Percentiles rank a stretch among this genome's conserved stretches.
phyloP scores from a whole-genome alignment of 1,140 invertebrate genomes.

The Drosophila melanica region DNA sequence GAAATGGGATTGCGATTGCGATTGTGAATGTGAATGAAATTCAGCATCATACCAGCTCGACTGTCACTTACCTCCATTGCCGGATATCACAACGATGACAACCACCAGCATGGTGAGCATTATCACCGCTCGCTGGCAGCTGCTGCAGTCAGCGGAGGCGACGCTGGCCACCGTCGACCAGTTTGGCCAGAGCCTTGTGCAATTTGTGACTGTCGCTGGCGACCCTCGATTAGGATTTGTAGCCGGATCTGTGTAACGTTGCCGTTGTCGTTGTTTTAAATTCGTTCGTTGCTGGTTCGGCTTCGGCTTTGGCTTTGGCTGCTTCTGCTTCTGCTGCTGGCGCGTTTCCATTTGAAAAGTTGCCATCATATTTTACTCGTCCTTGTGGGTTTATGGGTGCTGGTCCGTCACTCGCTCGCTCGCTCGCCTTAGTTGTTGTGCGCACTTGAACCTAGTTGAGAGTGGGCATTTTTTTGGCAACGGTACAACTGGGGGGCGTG shows the following conservation, averaged over 20 bases:
- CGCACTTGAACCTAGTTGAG: constrained; percentile 49
- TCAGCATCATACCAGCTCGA: neutral
- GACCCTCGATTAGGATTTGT: neutral
- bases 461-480: constrained; percentile 44
- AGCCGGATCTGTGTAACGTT: constrained; percentile 17
- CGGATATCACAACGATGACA: constrained; percentile 70
- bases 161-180: constrained; percentile 8
- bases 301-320: neutral
- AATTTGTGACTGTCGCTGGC: constrained; percentile 25
- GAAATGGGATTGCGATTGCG: neutral
- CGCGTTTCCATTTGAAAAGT: constrained; percentile 80
- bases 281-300: constrained; percentile 65
- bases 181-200: constrained; percentile 55
- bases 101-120: constrained; percentile 78
- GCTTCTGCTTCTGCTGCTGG: constrained; percentile 58
- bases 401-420: constrained; percentile 21
- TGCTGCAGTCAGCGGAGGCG: constrained; percentile 24
- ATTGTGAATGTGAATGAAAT: neutral
- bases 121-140: constrained; percentile 56
- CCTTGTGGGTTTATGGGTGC: constrained; percentile 29
- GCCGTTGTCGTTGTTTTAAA: constrained; percentile 74
- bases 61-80: constrained; percentile 71
- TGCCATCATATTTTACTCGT: constrained; percentile 79
- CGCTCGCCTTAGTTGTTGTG: neutral
- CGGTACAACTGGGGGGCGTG: constrained; percentile 60